Percentiles rank a stretch among this genome's conserved stretches.
These are phyloP conservation scores for Yponomeuta plumbellus DNA, from an alignment of 2,888 invertebrate genomes.

Conservation along the genomic window DNA sequence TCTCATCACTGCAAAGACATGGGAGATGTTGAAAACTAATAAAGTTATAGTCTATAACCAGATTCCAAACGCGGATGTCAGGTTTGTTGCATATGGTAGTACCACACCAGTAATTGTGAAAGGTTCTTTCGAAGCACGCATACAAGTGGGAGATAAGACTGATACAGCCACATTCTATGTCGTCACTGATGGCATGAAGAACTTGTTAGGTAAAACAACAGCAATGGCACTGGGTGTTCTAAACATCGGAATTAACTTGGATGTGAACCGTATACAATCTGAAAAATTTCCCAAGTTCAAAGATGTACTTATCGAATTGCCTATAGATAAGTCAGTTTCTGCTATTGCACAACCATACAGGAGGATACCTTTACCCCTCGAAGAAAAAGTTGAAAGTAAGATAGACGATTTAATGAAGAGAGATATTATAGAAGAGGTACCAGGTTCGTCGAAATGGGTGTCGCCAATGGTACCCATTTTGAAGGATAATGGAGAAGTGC, in stretches of 20 bases:
- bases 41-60: neutral
- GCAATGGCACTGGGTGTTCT: slow-evolving; percentile 7
- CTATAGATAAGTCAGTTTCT: slow-evolving; percentile 4
- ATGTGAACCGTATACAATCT: neutral
- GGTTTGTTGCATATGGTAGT: slow-evolving; percentile 8
- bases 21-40: slow-evolving; percentile 10
- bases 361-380: slow-evolving; percentile 20
- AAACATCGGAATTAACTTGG: neutral
- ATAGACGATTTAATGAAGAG: neutral
- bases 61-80: slow-evolving; percentile 7
- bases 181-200: slow-evolving; percentile 7
- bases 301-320: too few relatives aligned
- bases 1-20: slow-evolving; percentile 22
- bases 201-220: slow-evolving; percentile 16
- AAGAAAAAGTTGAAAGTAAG: slow-evolving; percentile 18
- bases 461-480: slow-evolving; percentile 11
- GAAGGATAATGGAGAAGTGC: slow-evolving; percentile 14
- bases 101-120: neutral
- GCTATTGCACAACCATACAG: slow-evolving; percentile 14
- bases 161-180: slow-evolving; percentile 13
- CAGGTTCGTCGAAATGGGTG: slow-evolving; percentile 12
- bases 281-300: slow-evolving; percentile 8
- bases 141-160: neutral
- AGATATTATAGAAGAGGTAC: slow-evolving; percentile 15
- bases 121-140: slow-evolving; percentile 5